A percentile compares a stretch with the other conserved stretches of the same genome.
phyloP scores from a whole-genome alignment of 2,113 vertebrate genomes.

The Furnarius figulus region DNA sequence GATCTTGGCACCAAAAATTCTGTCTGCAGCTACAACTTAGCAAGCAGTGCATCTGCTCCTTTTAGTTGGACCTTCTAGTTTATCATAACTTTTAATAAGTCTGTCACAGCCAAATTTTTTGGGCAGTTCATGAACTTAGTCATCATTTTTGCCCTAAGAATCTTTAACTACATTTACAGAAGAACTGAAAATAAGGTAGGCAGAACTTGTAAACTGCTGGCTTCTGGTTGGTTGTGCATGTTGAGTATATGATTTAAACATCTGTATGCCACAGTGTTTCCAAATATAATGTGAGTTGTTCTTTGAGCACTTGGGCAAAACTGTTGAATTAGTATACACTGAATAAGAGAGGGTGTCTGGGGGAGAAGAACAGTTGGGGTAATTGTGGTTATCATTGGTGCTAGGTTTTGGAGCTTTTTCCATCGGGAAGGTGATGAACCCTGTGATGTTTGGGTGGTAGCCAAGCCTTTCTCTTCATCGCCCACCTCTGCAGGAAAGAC shows the following conservation, averaged over 20 bases:
- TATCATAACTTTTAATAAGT: conserved; percentile 24
- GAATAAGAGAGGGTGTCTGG: neutral
- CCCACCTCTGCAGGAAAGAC: neutral
- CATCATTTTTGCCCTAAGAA: neutral
- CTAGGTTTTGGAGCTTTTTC: neutral
- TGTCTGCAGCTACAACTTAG: conserved; percentile 36
- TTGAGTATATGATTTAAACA: neutral
- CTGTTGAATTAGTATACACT: neutral
- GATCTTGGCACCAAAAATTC: conserved; percentile 59
- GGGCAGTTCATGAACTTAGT: conserved; percentile 1
- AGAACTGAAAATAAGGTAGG: neutral
- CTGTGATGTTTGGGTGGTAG: neutral
- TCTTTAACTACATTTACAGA: neutral
- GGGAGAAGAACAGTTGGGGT: neutral
- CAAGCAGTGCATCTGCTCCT: conserved; percentile 5
- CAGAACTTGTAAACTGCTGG: neutral
- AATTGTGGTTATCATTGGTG: neutral
- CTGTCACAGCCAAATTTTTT: conserved; percentile 6
- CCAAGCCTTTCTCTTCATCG: neutral
- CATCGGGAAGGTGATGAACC: neutral
- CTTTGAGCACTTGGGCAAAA: neutral
- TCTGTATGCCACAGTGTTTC: neutral
- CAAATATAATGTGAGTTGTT: neutral
- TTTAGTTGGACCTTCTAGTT: conserved; percentile 8
- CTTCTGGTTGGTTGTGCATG: neutral